Evolutionary conservation across 2,797 vertebrate species (phyloP).

Genomic region (Tapera naevia): DNA sequence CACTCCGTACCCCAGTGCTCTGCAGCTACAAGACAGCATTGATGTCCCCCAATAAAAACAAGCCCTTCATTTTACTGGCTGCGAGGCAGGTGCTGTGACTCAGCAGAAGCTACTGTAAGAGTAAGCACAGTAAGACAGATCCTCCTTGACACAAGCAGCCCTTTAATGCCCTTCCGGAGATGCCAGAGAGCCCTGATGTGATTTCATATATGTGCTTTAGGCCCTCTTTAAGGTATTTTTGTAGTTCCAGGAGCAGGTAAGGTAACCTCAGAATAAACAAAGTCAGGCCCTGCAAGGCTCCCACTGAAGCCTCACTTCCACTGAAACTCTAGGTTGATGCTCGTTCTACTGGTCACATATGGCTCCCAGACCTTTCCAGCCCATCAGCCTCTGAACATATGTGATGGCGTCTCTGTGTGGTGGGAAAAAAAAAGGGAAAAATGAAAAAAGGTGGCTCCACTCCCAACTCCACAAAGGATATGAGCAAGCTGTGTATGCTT

Average conservation of each 20-base stretch:
- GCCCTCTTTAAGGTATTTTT: background rate
- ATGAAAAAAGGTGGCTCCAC: slow-evolving; percentile 37
- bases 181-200: background rate
- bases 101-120: background rate
- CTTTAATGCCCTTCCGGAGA: background rate
- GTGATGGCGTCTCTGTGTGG: slow-evolving; percentile 52
- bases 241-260: background rate
- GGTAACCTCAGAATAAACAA: background rate
- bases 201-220: background rate
- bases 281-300: background rate
- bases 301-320: too few species aligned
- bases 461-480: slow-evolving; percentile 63
- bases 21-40: background rate
- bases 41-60: background rate
- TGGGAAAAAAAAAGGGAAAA: background rate
- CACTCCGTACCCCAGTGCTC: background rate
- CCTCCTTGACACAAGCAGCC: background rate
- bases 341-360: slow-evolving; percentile 53
- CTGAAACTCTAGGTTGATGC: background rate
- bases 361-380: slow-evolving; percentile 65
- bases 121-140: background rate
- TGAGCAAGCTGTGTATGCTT: slow-evolving; percentile 61
- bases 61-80: background rate
- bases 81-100: background rate
- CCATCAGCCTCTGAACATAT: slow-evolving; percentile 63